These are phyloP conservation scores for Protonibea diacanthus DNA, from an alignment of 2,797 vertebrate genomes.

Conservation along the genomic window DNA sequence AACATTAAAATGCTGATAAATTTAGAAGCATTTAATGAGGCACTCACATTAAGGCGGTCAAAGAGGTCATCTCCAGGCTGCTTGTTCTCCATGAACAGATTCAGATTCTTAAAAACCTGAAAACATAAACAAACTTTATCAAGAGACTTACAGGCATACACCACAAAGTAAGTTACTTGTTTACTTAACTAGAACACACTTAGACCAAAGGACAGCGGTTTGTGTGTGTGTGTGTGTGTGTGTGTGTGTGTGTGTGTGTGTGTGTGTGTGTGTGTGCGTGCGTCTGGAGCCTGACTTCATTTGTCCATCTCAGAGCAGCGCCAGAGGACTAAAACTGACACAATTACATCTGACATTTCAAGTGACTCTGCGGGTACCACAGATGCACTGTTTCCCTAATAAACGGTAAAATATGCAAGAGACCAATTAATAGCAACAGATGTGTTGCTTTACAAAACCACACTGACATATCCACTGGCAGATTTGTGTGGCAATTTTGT, in stretches of 20 bases:
- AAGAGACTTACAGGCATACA: not conserved
- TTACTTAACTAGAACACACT: not conserved
- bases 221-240: not conserved
- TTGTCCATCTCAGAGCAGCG: slow-evolving; percentile 26
- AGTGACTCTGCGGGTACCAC: slow-evolving; percentile 44
- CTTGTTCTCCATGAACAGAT: slow-evolving; percentile 86
- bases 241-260: not conserved
- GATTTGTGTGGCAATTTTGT: slow-evolving; percentile 66
- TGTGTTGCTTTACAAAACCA: slow-evolving; percentile 69
- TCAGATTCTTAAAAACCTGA: slow-evolving; percentile 89
- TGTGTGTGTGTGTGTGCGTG: not conserved
- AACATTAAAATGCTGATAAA: not conserved
- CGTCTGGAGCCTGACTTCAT: not conserved
- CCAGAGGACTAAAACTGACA: slow-evolving; percentile 36
- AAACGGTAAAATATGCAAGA: slow-evolving; percentile 76
- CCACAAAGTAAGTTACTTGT: not conserved
- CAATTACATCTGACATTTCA: slow-evolving; percentile 81
- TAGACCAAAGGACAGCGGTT: not conserved
- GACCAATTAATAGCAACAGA: slow-evolving; percentile 80
- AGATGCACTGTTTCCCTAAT: slow-evolving; percentile 49
- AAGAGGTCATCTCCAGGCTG: slow-evolving; percentile 85
- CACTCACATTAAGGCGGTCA: slow-evolving; percentile 84
- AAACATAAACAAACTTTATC: slow-evolving; percentile 37
- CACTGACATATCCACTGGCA: slow-evolving; percentile 51
- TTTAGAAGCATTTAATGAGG: not conserved